Percentiles rank a stretch among this genome's conserved stretches.
These are phyloP conservation scores for Urocitellus parryii DNA, from an alignment of 2,113 vertebrate genomes.

Conservation along the genomic window DNA sequence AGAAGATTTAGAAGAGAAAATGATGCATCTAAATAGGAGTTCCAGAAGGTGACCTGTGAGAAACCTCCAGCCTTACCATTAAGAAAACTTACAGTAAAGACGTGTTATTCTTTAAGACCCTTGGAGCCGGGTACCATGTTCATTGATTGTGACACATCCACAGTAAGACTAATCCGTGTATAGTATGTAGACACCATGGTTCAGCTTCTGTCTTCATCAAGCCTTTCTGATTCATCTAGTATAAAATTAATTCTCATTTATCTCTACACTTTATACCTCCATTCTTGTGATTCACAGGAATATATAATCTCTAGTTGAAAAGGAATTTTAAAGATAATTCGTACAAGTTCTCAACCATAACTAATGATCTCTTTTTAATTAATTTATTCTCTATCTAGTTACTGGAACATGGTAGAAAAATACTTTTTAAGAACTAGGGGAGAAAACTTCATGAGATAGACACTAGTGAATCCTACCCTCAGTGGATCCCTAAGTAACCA, in stretches of 20 bases:
- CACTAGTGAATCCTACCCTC: background rate
- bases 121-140: background rate
- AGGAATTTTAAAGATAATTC: background rate
- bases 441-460: background rate
- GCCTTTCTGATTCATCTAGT: background rate
- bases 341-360: background rate
- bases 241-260: background rate
- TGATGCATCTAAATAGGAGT: background rate
- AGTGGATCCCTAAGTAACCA: background rate
- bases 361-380: background rate
- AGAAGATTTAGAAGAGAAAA: slow-evolving; percentile 17
- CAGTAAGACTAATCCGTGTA: background rate
- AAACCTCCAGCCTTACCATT: background rate
- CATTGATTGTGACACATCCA: background rate
- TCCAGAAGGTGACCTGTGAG: background rate
- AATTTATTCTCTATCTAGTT: background rate
- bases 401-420: background rate
- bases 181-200: background rate
- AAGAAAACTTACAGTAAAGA: background rate
- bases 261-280: background rate
- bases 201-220: background rate
- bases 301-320: background rate
- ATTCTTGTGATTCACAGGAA: background rate
- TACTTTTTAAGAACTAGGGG: background rate
- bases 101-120: background rate